Conservation (phyloP, 2,888 invertebrate species). For the Tetrapedia diversipes region DNA sequence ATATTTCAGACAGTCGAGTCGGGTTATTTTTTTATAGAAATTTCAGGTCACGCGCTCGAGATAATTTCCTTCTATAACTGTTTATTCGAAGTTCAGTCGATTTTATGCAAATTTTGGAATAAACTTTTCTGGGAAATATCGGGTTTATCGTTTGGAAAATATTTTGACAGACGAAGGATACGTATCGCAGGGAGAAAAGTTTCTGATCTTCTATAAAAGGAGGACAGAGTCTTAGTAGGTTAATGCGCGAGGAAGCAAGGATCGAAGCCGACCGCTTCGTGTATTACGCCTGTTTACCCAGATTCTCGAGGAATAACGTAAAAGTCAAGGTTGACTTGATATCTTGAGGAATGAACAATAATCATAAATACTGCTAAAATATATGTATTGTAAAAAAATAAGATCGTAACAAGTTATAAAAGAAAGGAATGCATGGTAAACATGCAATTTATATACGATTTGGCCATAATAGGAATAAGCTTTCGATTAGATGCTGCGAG, state of each 20-base stretch:
- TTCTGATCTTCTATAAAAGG: constrained; percentile 5
- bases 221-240: constrained; percentile 17
- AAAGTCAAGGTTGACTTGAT: neutral
- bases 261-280: constrained; percentile 8
- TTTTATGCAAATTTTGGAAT: no score
- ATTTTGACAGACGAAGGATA: neutral
- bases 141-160: neutral
- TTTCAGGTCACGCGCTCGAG: no score
- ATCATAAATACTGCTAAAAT: neutral
- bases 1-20: no score
- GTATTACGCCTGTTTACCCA: constrained; percentile 12
- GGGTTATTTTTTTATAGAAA: no score
- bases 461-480: neutral
- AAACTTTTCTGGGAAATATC: no score
- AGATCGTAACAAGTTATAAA: no score
- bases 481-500: neutral
- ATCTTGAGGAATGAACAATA: neutral
- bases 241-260: constrained; percentile 2
- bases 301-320: neutral
- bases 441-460: neutral
- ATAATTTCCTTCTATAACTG: no score
- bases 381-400: neutral
- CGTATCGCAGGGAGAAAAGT: neutral
- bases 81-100: no score
- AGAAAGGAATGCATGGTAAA: neutral